Conservation (phyloP, 2,888 invertebrate genomes). For the Shargacucullia verbasci region DNA sequence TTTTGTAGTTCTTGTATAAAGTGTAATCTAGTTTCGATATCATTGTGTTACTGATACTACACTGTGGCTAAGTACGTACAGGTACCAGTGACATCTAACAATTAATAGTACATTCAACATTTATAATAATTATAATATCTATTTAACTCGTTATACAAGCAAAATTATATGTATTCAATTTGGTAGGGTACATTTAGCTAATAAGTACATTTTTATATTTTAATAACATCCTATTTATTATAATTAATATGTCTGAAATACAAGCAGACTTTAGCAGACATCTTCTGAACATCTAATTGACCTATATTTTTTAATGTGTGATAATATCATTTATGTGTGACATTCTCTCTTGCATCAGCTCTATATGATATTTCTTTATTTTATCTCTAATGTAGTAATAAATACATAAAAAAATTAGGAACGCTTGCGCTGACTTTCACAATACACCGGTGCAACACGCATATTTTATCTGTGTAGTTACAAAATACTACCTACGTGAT, state of each 20-base stretch:
- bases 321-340: too few relatives aligned
- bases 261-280: too few relatives aligned
- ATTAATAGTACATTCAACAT: conserved; percentile 40
- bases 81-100: conserved; percentile 47
- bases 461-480: too few relatives aligned
- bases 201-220: conserved; percentile 20
- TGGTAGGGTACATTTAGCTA: conserved; percentile 24
- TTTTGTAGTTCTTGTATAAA: too few relatives aligned
- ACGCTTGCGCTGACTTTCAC: too few relatives aligned
- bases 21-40: background rate
- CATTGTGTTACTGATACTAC: conserved; percentile 23
- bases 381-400: background rate
- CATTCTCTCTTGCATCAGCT: too few relatives aligned
- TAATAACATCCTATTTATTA: too few relatives aligned
- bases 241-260: too few relatives aligned
- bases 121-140: conserved; percentile 23
- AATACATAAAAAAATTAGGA: background rate
- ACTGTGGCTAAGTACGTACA: conserved; percentile 40
- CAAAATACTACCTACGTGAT: too few relatives aligned
- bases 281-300: too few relatives aligned
- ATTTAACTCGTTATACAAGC: conserved; percentile 28
- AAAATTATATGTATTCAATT: conserved; percentile 44
- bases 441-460: too few relatives aligned
- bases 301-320: too few relatives aligned
- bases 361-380: background rate